A percentile compares a stretch with the other conserved stretches of the same genome.
Evolutionary conservation across 1,140 invertebrate species (phyloP).

Genomic region (Drosophila carrolli): DNA sequence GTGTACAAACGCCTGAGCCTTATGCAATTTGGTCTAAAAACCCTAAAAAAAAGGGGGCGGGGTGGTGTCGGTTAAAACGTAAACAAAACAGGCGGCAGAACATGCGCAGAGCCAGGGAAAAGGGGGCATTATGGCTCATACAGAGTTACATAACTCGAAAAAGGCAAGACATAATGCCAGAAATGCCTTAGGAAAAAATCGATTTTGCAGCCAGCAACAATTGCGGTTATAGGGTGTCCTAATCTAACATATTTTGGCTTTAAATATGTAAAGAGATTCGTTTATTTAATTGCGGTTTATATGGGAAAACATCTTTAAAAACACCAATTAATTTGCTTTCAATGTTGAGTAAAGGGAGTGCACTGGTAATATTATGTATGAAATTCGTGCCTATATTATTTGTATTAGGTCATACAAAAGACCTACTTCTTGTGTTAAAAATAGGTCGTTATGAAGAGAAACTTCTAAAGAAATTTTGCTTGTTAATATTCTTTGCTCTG

Average conservation of each 20-base stretch:
- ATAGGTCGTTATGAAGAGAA: no score
- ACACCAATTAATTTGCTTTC: no score
- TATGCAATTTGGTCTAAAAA: conserved; percentile 50
- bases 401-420: no score
- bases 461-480: neutral
- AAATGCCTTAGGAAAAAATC: conserved; percentile 61
- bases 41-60: conserved; percentile 7
- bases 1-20: conserved; percentile 42
- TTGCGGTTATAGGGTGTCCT: conserved; percentile 18
- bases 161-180: conserved; percentile 48
- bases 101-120: conserved; percentile 24
- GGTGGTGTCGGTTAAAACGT: conserved; percentile 32
- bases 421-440: no score
- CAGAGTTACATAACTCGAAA: conserved; percentile 62
- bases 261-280: neutral
- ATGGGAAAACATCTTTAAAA: no score
- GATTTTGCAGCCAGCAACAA: conserved; percentile 49
- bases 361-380: neutral
- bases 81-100: conserved; percentile 53
- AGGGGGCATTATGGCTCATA: neutral
- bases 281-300: neutral
- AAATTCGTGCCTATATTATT: no score
- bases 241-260: neutral
- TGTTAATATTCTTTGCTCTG: neutral
- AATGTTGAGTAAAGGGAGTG: neutral